Percentiles rank a stretch among this genome's conserved stretches.
phyloP scores from a whole-genome alignment of 1,140 invertebrate genomes.

The Pachyrhynchus sulphureomaculatus region DNA sequence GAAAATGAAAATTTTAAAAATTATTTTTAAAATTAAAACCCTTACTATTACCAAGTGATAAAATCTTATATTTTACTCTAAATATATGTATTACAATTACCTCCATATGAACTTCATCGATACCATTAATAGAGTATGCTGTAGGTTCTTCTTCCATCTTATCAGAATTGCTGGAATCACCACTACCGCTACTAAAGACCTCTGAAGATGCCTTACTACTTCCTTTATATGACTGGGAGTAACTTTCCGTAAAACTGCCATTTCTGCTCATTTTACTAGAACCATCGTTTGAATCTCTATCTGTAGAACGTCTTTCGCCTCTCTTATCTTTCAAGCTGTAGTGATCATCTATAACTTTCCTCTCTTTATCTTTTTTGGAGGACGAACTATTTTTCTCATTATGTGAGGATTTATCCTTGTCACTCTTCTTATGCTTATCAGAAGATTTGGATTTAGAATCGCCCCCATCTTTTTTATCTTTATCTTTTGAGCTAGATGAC shows the following conservation, averaged over 20 bases:
- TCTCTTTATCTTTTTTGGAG: constrained; percentile 35
- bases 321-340: constrained; percentile 57
- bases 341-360: constrained; percentile 56
- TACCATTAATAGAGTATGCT: no score
- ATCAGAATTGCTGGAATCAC: constrained; percentile 47
- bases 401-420: neutral
- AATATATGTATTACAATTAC: no score
- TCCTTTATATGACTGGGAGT: constrained; percentile 22
- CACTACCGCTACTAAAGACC: constrained; percentile 30
- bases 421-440: constrained; percentile 28
- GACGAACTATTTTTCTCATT: constrained; percentile 14
- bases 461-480: constrained; percentile 26
- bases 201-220: constrained; percentile 32
- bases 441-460: constrained; percentile 30
- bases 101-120: no score
- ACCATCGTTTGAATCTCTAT: constrained; percentile 62
- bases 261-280: constrained; percentile 34
- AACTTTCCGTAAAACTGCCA: constrained; percentile 28
- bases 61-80: no score
- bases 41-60: no score
- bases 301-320: constrained; percentile 56
- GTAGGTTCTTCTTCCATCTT: constrained; percentile 21
- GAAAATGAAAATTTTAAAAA: no score
- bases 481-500: constrained; percentile 21
- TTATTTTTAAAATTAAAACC: no score